A percentile compares a stretch with the other conserved stretches of the same genome.
Conservation (phyloP, 2,113 vertebrate genomes). For the Xyliphius kryptos region DNA sequence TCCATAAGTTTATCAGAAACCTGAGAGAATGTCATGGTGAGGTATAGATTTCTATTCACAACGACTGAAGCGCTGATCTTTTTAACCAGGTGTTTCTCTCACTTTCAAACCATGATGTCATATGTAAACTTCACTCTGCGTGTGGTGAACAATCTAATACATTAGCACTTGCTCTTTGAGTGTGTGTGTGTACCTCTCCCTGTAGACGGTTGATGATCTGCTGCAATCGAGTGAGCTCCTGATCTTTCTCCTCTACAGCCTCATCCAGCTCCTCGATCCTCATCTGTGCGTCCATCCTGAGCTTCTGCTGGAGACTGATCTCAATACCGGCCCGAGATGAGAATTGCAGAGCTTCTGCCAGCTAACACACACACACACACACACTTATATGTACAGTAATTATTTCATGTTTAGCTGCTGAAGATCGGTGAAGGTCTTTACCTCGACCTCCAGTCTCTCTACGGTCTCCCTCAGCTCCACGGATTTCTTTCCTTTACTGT, state of each 20-base stretch:
- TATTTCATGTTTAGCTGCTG: no score
- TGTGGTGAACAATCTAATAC: neutral
- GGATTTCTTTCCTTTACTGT: conserved; percentile 52
- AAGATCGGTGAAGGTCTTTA: conserved; percentile 25
- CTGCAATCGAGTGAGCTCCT: conserved; percentile 56
- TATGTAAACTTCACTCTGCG: neutral
- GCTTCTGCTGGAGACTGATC: conserved; percentile 61
- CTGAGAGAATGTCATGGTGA: conserved; percentile 33
- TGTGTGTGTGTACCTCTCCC: neutral
- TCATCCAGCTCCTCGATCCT: conserved; percentile 67
- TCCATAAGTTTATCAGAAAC: conserved; percentile 63
- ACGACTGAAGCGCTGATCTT: no score
- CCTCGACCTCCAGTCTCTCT: conserved; percentile 60
- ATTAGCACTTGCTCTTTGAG: neutral
- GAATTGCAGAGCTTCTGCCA: conserved; percentile 50
- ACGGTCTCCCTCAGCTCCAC: conserved; percentile 51
- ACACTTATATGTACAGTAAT: neutral
- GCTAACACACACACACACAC: conserved; percentile 41
- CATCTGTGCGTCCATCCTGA: conserved; percentile 53
- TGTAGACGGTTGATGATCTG: conserved; percentile 50
- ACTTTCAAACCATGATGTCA: no score
- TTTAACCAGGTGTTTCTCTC: no score
- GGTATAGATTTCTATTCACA: no score
- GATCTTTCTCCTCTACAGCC: conserved; percentile 59
- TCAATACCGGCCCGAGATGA: conserved; percentile 45